phyloP scores from a whole-genome alignment of 2,888 invertebrate genomes.

The Atrina japonica region DNA sequence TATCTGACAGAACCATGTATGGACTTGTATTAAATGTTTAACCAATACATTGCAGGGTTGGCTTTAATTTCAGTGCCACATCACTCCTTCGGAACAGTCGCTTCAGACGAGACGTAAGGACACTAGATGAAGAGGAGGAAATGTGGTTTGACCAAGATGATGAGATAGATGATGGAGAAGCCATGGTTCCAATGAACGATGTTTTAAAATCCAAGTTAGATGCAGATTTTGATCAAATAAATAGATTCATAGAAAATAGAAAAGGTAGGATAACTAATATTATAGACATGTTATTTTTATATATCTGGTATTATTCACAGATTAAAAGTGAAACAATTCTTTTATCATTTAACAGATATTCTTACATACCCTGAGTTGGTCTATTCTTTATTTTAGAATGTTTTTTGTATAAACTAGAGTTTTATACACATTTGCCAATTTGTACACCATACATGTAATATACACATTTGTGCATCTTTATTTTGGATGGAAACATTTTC shows the following conservation, averaged over 20 bases:
- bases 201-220: conserved; percentile 84
- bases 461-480: too few relatives aligned
- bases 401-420: too few relatives aligned
- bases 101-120: conserved; percentile 94
- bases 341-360: too few relatives aligned
- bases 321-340: too few relatives aligned
- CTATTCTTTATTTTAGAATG: too few relatives aligned
- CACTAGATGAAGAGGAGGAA: conserved; percentile 98
- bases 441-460: too few relatives aligned
- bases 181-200: conserved; percentile 80
- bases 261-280: conserved; percentile 78
- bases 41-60: background rate
- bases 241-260: conserved; percentile 86
- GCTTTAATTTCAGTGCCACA: conserved; percentile 83
- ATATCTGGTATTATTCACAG: too few relatives aligned
- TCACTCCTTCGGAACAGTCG: conserved; percentile 87
- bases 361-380: too few relatives aligned
- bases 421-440: too few relatives aligned
- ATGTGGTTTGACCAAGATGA: conserved; percentile 99
- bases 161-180: conserved; percentile 78
- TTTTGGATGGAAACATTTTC: too few relatives aligned
- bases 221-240: conserved; percentile 85
- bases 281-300: too few relatives aligned
- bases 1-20: too few relatives aligned
- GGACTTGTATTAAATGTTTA: background rate